phyloP scores from a whole-genome alignment of 2,888 invertebrate genomes.

The Dasypolia templi region DNA sequence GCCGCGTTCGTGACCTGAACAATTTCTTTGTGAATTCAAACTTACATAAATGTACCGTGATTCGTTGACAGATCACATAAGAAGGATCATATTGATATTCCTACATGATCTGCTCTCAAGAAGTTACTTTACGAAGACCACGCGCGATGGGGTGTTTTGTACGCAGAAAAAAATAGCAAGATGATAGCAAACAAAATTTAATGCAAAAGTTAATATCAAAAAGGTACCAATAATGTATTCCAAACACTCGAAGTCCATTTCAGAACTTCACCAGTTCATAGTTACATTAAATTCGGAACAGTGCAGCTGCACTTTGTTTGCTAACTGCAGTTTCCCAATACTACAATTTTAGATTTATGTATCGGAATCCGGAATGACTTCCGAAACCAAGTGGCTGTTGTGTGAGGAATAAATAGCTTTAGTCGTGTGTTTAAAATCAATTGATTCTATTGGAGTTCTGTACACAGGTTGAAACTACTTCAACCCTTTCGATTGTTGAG shows the following conservation, averaged over 20 bases:
- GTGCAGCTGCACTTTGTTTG: conserved; percentile 36
- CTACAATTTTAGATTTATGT: conserved; percentile 60
- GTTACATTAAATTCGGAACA: conserved; percentile 33
- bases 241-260: conserved; percentile 26
- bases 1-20: too few relatives aligned
- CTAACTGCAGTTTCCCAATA: conserved; percentile 50
- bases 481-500: conserved; percentile 44
- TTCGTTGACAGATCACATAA: not conserved
- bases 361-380: conserved; percentile 34
- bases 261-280: conserved; percentile 30
- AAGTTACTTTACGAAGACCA: not conserved
- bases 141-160: not conserved
- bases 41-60: not conserved
- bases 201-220: conserved; percentile 22
- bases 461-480: conserved; percentile 30
- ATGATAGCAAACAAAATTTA: conserved; percentile 7
- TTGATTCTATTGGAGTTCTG: conserved; percentile 44
- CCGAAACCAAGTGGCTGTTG: conserved; percentile 40
- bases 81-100: not conserved
- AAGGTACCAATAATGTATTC: conserved; percentile 39
- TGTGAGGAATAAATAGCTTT: conserved; percentile 39
- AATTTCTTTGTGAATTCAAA: not conserved
- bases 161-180: not conserved
- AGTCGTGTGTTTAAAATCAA: conserved; percentile 45
- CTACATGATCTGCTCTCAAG: not conserved